Base-by-base conservation (phyloP, 37 sponge, comb jelly and placozoan genomes). In the Aphrocallistes beatrix region DNA sequence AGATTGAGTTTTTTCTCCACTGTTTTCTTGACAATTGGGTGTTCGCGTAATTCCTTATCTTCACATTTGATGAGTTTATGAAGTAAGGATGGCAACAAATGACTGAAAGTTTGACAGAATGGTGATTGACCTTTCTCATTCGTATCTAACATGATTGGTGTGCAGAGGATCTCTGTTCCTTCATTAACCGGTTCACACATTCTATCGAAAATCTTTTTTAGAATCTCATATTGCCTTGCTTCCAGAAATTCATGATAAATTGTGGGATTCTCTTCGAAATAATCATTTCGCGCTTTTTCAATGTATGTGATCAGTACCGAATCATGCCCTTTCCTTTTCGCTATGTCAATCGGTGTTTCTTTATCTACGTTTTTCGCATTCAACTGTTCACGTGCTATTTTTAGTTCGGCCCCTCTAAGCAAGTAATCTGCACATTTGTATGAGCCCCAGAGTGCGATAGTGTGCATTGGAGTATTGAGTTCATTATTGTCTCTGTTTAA, bases 1-100 rank as follows among this genome's bases (percentile, higher is more conserved):
- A 60, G n/a, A 13, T 60, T 60, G 75, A 60, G 75, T 60, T 60
- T 60, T 28, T 60, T 60, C 75, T 60, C 75, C 25, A 60, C 75
- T 25, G 75, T 60, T 28, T 60, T 60, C 34, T 60, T 60, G 3
- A 60, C 75, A 60, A 60, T 1, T 32, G 75, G 75, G n/a, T 60
- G 75, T 13, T 60, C 75, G 34, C 75, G 75, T 19, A 60, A 30
- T 13, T 60, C 75, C 21, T 60, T 60, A 60, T 60, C 75, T 25
- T 60, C 34, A 13, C 75, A 60, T 25, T 60, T 30, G n/a, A 60
- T 30, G 25, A 60, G 75, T 60, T 60, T 60, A 60, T 60, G 75
- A 19, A 60, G n/a, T 13, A 60, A 60, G n/a, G 75, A 60, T 60
- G 75, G 75, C n/a, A 60, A 30, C 34, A 60, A 13, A 60, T 60